Conservation (phyloP, 2,888 invertebrate species). For the Achlya flavicornis region DNA sequence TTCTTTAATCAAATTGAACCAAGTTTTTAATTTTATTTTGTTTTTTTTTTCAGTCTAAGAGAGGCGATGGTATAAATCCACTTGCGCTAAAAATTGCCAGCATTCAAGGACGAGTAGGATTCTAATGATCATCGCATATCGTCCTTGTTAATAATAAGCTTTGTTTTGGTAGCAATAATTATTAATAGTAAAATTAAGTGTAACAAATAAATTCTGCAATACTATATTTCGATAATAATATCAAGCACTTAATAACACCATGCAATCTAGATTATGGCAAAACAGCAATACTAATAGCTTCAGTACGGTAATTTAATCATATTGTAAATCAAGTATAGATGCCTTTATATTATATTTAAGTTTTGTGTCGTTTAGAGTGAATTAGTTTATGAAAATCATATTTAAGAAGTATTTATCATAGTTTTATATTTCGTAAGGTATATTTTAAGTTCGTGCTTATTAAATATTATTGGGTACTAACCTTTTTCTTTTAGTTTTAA, state of each 20-base stretch:
- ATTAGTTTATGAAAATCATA: background rate
- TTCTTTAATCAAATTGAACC: too few species aligned
- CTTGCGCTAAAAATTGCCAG: conserved; percentile 58
- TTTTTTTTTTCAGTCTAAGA: conserved; percentile 52
- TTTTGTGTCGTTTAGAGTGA: background rate
- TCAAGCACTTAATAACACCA: background rate
- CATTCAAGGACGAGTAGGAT: conserved; percentile 58
- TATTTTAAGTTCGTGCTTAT: background rate
- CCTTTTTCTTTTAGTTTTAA: background rate
- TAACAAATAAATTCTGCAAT: background rate
- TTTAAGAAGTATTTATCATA: background rate
- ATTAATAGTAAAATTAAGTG: background rate
- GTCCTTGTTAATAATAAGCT: background rate
- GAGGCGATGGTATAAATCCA: conserved; percentile 45
- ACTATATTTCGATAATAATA: background rate
- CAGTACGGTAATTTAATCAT: background rate
- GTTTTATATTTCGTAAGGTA: background rate
- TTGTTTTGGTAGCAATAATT: background rate
- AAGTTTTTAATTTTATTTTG: too few species aligned
- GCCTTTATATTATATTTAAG: background rate
- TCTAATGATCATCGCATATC: conserved; percentile 31
- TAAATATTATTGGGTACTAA: conserved; percentile 1
- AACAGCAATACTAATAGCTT: background rate
- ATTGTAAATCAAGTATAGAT: background rate
- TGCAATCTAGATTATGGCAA: background rate